phyloP scores from a whole-genome alignment of 2,113 vertebrate species.

The Lethenteron camtschaticum region DNA sequence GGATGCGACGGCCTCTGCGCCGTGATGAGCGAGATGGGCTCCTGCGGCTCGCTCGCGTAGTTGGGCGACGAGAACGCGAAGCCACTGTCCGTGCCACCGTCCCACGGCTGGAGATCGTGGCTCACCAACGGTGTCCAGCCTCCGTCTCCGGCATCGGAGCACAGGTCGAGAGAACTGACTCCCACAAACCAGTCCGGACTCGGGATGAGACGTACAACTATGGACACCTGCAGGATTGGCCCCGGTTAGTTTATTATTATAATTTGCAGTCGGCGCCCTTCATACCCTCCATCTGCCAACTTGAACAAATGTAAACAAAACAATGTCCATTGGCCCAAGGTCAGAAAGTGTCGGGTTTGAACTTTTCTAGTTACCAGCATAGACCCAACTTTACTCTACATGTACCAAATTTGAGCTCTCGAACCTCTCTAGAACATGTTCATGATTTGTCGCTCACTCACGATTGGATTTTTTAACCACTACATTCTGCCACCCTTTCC shows the following conservation, averaged over 20 bases:
- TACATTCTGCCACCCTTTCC: too few species aligned
- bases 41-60: conserved; percentile 27
- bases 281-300: not conserved
- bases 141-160: conserved; percentile 16
- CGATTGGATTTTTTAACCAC: too few species aligned
- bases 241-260: too few species aligned
- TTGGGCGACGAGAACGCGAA: conserved; percentile 43
- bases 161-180: conserved; percentile 27
- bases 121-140: conserved; percentile 32
- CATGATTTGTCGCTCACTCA: too few species aligned
- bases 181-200: conserved; percentile 45
- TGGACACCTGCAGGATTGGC: conserved; percentile 21
- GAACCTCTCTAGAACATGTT: too few species aligned
- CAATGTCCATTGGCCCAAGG: not conserved
- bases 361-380: too few species aligned
- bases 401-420: not conserved
- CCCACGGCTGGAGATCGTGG: conserved; percentile 30
- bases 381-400: not conserved
- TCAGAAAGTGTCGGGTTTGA: not conserved
- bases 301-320: not conserved
- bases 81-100: conserved; percentile 35
- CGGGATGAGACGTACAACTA: conserved; percentile 37
- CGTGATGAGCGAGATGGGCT: conserved; percentile 24
- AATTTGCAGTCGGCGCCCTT: too few species aligned
- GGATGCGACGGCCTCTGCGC: conserved; percentile 39